A percentile compares a stretch with the other conserved stretches of the same genome.
Evolutionary conservation across 2,888 invertebrate genomes (phyloP).

Genomic region (Neoascia interrupta): DNA sequence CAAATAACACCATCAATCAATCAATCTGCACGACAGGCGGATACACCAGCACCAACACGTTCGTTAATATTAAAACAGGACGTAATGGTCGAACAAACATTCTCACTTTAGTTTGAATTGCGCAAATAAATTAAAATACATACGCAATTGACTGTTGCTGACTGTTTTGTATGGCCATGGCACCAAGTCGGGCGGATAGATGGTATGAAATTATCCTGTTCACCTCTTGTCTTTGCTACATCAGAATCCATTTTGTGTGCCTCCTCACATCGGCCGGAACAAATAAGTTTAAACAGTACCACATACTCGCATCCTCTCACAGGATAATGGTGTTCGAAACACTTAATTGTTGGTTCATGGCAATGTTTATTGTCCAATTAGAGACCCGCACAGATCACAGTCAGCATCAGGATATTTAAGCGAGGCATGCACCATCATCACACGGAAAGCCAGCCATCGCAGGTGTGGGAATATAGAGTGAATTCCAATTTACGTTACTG

Average conservation of each 20-base stretch:
- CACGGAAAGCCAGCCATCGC: no score
- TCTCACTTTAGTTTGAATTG: conserved; percentile 54
- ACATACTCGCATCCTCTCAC: conserved; percentile 36
- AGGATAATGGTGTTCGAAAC: conserved; percentile 56
- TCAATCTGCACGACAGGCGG: conserved; percentile 24
- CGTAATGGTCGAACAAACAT: conserved; percentile 61
- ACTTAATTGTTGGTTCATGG: conserved; percentile 64
- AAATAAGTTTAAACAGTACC: conserved; percentile 47
- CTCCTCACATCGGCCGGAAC: conserved; percentile 28
- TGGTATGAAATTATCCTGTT: neutral
- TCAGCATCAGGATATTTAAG: conserved; percentile 22
- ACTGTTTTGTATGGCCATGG: neutral
- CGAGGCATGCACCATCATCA: no score
- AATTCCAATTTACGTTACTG: conserved; percentile 46
- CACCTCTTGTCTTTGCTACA: conserved; percentile 3
- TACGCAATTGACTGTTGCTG: conserved; percentile 30
- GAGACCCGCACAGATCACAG: conserved; percentile 41
- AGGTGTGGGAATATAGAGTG: conserved; percentile 4
- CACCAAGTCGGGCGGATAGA: neutral
- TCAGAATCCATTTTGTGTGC: neutral
- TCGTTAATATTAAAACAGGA: conserved; percentile 49
- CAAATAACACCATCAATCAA: conserved; percentile 50
- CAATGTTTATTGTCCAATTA: conserved; percentile 68
- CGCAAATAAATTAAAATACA: conserved; percentile 59
- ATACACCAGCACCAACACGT: conserved; percentile 10